Conservation (phyloP, 2,888 invertebrate species). For the Yponomeuta cagnagella region DNA sequence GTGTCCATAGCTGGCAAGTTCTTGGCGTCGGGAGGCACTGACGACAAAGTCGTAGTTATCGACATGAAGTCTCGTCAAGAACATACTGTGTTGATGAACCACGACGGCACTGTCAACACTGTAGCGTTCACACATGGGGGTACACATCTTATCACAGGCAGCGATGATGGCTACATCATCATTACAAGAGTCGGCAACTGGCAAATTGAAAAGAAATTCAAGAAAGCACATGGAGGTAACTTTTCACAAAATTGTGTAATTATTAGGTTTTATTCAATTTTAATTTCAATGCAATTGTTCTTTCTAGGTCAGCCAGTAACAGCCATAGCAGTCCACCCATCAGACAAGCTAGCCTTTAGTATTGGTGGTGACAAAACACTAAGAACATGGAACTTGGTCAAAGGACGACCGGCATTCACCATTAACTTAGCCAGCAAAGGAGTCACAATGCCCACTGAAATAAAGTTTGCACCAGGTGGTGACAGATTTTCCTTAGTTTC, state of each 20-base stretch:
- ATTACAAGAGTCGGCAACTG: conserved; percentile 89
- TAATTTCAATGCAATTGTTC: not conserved
- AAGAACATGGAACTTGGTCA: conserved; percentile 95
- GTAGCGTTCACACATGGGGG: conserved; percentile 85
- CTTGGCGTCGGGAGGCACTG: conserved; percentile 91
- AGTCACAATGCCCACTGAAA: conserved; percentile 63
- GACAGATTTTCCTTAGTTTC: conserved; percentile 85
- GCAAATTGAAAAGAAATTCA: conserved; percentile 89
- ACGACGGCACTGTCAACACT: conserved; percentile 88
- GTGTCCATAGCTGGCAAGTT: conserved; percentile 81
- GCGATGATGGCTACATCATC: conserved; percentile 89
- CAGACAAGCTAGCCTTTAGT: conserved; percentile 91
- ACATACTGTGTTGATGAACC: conserved; percentile 86
- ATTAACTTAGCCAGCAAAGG: conserved; percentile 87
- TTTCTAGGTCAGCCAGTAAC: conserved; percentile 78
- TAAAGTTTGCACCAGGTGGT: conserved; percentile 86
- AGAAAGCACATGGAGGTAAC: conserved; percentile 86
- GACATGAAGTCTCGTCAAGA: conserved; percentile 87
- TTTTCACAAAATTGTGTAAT: conserved; percentile 16
- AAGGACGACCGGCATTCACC: conserved; percentile 92
- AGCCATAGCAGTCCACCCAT: conserved; percentile 88
- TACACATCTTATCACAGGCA: conserved; percentile 87
- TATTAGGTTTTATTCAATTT: not conserved
- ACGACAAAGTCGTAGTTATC: conserved; percentile 91
- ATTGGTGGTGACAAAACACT: conserved; percentile 89